Evolutionary conservation across 1,140 invertebrate genomes (phyloP).

Genomic region (Papilio dardanus): DNA sequence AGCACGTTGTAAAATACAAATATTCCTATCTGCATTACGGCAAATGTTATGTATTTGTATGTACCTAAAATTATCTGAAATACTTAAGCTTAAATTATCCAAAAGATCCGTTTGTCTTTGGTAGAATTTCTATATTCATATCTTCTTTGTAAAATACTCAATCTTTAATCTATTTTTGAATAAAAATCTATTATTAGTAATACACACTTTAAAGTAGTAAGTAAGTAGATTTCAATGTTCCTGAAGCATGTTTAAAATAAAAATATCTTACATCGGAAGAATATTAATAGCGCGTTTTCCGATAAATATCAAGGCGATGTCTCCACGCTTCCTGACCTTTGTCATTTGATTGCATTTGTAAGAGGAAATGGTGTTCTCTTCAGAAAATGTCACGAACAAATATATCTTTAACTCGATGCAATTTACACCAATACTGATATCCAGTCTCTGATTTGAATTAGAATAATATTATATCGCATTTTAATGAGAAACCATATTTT

Average conservation of each 20-base stretch:
- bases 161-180: too few species aligned
- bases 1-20: too few species aligned
- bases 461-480: not conserved
- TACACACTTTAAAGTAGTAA: too few species aligned
- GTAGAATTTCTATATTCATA: too few species aligned
- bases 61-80: too few species aligned
- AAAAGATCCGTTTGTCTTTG: too few species aligned
- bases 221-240: not conserved
- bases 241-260: not conserved
- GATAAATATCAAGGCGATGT: slow-evolving; percentile 5
- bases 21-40: too few species aligned
- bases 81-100: too few species aligned
- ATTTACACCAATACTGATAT: not conserved
- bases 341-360: slow-evolving; percentile 11
- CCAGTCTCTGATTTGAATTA: not conserved
- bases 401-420: slow-evolving; percentile 7
- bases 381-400: not conserved
- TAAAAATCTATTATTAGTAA: too few species aligned
- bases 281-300: not conserved
- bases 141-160: too few species aligned
- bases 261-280: not conserved
- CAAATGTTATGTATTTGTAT: too few species aligned
- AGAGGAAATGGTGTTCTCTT: slow-evolving; percentile 8
- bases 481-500: too few species aligned
- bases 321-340: not conserved